phyloP scores from a whole-genome alignment of 2,888 invertebrate genomes.

The Drosophila nigricruria region DNA sequence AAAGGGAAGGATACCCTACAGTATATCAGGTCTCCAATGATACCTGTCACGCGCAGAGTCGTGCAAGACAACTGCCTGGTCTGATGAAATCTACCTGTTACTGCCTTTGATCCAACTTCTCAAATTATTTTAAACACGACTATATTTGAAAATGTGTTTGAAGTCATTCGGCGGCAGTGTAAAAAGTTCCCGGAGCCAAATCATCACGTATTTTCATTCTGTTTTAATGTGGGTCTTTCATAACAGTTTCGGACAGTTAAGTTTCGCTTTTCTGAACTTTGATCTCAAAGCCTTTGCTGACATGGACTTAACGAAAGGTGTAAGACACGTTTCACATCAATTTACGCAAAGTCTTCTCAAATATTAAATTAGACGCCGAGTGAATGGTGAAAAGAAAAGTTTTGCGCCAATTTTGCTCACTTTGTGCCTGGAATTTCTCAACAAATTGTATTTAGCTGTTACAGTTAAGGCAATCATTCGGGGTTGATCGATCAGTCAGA shows the following conservation, averaged over 20 bases:
- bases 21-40: not conserved
- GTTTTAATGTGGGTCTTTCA: not conserved
- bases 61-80: not conserved
- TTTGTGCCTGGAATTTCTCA: no score
- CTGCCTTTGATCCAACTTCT: not conserved
- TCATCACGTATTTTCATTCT: constrained; percentile 8
- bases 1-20: not conserved
- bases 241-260: not conserved
- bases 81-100: not conserved
- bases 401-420: not conserved
- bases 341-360: not conserved
- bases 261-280: constrained; percentile 5
- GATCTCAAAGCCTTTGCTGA: not conserved
- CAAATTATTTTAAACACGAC: not conserved
- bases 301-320: not conserved
- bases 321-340: constrained; percentile 2
- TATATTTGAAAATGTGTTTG: constrained; percentile 6
- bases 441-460: not conserved
- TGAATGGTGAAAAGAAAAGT: not conserved
- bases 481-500: not conserved
- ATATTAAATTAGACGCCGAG: not conserved
- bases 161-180: not conserved
- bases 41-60: not conserved
- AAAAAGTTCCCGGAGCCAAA: not conserved
- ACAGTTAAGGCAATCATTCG: not conserved